These are phyloP conservation scores for Tinea trinotella DNA, from an alignment of 2,888 invertebrate species.

Conservation along the genomic window DNA sequence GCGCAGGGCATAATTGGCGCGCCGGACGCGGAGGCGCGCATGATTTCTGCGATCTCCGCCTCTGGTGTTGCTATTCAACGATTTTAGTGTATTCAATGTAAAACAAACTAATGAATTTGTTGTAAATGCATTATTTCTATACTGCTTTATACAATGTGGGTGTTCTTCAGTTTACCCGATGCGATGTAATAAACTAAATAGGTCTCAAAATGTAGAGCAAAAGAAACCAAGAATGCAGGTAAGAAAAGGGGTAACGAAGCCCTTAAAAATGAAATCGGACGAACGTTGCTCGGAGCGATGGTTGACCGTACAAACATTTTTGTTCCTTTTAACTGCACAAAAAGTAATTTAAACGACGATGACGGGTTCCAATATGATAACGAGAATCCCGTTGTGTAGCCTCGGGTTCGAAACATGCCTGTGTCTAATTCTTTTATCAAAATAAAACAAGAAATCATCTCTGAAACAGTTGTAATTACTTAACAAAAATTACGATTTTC, in stretches of 20 bases:
- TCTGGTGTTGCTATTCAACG: conserved; percentile 28
- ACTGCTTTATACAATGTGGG: not conserved
- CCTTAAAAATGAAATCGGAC: conserved; percentile 46
- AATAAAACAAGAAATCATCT: conserved; percentile 11
- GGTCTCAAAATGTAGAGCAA: conserved; percentile 21
- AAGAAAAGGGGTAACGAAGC: conserved; percentile 50
- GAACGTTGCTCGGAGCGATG: conserved; percentile 44
- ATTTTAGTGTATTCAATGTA: not conserved
- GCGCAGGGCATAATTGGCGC: conserved; percentile 63
- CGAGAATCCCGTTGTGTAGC: conserved; percentile 67
- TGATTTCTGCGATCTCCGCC: conserved; percentile 36
- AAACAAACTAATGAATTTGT: not conserved
- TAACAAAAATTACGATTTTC: not conserved
- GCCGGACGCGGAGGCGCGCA: conserved; percentile 42
- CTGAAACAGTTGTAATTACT: conserved; percentile 1
- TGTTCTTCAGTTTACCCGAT: not conserved
- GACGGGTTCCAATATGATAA: conserved; percentile 62
- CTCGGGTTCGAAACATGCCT: conserved; percentile 39
- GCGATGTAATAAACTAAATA: conserved; percentile 3
- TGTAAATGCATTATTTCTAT: not conserved
- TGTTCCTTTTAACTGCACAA: conserved; percentile 47
- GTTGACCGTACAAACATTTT: conserved; percentile 43
- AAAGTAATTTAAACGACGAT: conserved; percentile 61
- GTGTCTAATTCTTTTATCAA: conserved; percentile 23
- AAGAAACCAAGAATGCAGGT: conserved; percentile 44